Base-by-base conservation (phyloP, 2,888 invertebrate species). In the Cantharis flavilabris region DNA sequence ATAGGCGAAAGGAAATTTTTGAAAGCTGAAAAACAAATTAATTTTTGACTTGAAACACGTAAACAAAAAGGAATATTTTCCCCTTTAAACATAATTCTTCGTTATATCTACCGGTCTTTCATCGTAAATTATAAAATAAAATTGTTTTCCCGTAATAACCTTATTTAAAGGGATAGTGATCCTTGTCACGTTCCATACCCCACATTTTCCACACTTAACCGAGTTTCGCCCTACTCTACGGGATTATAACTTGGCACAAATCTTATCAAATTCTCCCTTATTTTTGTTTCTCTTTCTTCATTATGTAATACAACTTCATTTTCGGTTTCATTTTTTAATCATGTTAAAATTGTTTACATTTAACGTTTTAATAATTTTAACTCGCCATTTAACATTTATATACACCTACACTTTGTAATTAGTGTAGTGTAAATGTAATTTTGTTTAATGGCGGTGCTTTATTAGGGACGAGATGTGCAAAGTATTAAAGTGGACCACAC, bases 141-240 rank as follows among this genome's bases (percentile, higher is more conserved):
- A 85, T 85, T 86, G 85, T 86, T 85, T 86, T 84, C 84, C 80
- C 84, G 84, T 86, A 85, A 84, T 85, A 86, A 85, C 84, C 85
- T 84, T 84, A 86, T 86, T 85, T 84, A 83, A 84, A 83, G 83
- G 83, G 84, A 84, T 84, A 82, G 83, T 83, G 84, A 83, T 84
- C 84, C 85, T 83, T 81, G 84, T 85, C 85, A 86, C 85, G 85
- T 85, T 83, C 82, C 81, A 79, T 81, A 79, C 81, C 82, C 82
- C 80, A 81, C 82, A 81, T 82, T 81, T 80, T 79, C 79, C 76
- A 80, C 81, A 82, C 82, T 82, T 83, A 81, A 82, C 81, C 80
- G 82, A 83, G 81, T 81, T 81, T 80, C 80, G 80, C 79, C 81
- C 76, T 81, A 81, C 82, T 82, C 80, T 79, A 81, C 79, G 80